Conservation (phyloP, 2,888 invertebrate genomes). For the Xylophagus ater region DNA sequence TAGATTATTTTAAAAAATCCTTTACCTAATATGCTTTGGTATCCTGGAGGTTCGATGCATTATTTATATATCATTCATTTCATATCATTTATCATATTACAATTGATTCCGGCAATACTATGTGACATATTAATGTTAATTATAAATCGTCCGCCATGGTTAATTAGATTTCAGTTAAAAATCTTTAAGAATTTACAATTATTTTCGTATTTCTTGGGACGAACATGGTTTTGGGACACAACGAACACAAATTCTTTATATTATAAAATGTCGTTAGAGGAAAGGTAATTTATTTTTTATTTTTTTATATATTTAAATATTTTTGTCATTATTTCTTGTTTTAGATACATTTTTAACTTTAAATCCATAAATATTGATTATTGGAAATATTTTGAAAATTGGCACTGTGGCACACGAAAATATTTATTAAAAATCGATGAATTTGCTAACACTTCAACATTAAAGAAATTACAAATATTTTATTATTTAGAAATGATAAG, state of each 20-base stretch:
- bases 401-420: conserved; percentile 11
- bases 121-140: conserved; percentile 40
- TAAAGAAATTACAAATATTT: conserved; percentile 3
- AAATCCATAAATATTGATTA: conserved; percentile 5
- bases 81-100: conserved; percentile 42
- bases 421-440: conserved; percentile 7
- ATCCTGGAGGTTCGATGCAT: conserved; percentile 29
- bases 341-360: conserved; percentile 10
- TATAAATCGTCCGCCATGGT: conserved; percentile 6
- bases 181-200: conserved; percentile 5
- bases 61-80: conserved; percentile 36
- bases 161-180: conserved; percentile 10
- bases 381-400: conserved; percentile 8
- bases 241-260: conserved; percentile 4
- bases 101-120: conserved; percentile 45
- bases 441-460: conserved; percentile 1
- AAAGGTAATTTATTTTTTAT: conserved; percentile 1
- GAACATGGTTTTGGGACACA: conserved; percentile 10
- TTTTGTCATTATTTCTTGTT: neutral
- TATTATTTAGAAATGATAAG: conserved; percentile 8
- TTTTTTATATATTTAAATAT: neutral
- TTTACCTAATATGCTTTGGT: conserved; percentile 40
- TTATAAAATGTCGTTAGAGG: conserved; percentile 4
- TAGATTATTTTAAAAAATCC: conserved; percentile 33
- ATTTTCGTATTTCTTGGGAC: conserved; percentile 9